A percentile compares a stretch with the other conserved stretches of the same genome.
Evolutionary conservation across 1,140 invertebrate genomes (phyloP).

Genomic region (Papilio dardanus): DNA sequence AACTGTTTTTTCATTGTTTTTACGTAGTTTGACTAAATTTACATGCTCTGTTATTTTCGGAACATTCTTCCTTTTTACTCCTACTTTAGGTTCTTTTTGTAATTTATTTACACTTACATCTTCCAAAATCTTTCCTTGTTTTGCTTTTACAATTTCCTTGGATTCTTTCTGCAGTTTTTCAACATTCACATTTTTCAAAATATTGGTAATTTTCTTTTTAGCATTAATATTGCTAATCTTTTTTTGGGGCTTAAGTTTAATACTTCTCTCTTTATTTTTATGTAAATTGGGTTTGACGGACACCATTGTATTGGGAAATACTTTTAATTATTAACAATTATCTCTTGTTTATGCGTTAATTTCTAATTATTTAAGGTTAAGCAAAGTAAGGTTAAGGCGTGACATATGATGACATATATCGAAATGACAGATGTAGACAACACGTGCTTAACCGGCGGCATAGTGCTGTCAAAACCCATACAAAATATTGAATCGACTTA

Average conservation of each 20-base stretch:
- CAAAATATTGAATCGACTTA: not conserved
- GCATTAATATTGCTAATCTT: conserved; percentile 28
- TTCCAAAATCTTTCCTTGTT: conserved; percentile 35
- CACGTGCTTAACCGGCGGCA: not conserved
- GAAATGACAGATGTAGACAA: not conserved
- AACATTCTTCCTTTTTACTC: conserved; percentile 33
- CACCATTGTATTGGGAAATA: conserved; percentile 39
- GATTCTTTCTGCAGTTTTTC: not conserved
- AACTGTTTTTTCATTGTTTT: conserved; percentile 32
- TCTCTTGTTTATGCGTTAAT: not conserved
- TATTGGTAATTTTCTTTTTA: conserved; percentile 40
- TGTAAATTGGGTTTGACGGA: conserved; percentile 37
- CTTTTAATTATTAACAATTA: not conserved
- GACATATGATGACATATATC: not conserved
- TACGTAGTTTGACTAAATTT: not conserved
- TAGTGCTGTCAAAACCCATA: too few species aligned
- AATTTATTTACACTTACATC: conserved; percentile 25
- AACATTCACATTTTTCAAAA: conserved; percentile 35
- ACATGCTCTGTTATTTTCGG: conserved; percentile 35
- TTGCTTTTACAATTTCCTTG: conserved; percentile 33
- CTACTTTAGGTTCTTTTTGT: conserved; percentile 23
- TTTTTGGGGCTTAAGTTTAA: conserved; percentile 35
- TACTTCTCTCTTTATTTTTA: conserved; percentile 24
- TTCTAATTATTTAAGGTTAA: not conserved
- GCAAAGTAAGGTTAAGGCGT: conserved; percentile 14